Evolutionary conservation across 92 coral and sea anemone species (phyloP).

Genomic region (Palythoa grandis): DNA sequence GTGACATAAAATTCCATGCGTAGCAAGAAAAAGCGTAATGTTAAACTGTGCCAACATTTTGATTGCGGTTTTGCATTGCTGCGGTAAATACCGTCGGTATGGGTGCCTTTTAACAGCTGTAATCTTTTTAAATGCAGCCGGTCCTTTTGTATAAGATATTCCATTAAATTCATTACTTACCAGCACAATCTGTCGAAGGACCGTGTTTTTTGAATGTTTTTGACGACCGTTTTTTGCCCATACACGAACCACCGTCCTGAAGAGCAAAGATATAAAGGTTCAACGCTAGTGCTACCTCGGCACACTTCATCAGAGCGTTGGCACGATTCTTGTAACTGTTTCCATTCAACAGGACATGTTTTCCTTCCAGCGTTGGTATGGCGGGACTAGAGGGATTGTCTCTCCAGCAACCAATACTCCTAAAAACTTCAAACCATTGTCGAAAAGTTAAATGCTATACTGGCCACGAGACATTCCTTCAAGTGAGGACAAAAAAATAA

Average conservation of each 20-base stretch:
- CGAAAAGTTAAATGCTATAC: not conserved
- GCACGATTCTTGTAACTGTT: constrained; percentile 32
- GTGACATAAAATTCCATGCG: no score
- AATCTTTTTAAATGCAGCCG: no score
- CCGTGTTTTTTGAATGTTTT: constrained; percentile 44
- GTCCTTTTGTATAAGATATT: not conserved
- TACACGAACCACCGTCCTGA: constrained; percentile 30
- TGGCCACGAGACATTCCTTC: not conserved
- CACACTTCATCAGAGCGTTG: constrained; percentile 40
- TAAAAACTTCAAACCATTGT: constrained; percentile 12
- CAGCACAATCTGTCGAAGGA: constrained; percentile 30
- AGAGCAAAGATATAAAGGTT: constrained; percentile 33
- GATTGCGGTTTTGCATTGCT: no score
- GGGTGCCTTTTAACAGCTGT: no score
- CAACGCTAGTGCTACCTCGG: constrained; percentile 12
- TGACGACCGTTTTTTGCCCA: constrained; percentile 24
- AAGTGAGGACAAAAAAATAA: no score
- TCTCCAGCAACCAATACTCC: constrained; percentile 44
- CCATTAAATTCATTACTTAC: not conserved
- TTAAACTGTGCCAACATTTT: no score
- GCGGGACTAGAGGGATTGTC: constrained; percentile 34
- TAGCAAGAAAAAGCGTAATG: no score
- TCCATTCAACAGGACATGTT: constrained; percentile 21
- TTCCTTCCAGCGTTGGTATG: constrained; percentile 35
- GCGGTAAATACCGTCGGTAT: no score